Conservation (phyloP, 2,888 invertebrate species). For the Chaitophorus viminalis region DNA sequence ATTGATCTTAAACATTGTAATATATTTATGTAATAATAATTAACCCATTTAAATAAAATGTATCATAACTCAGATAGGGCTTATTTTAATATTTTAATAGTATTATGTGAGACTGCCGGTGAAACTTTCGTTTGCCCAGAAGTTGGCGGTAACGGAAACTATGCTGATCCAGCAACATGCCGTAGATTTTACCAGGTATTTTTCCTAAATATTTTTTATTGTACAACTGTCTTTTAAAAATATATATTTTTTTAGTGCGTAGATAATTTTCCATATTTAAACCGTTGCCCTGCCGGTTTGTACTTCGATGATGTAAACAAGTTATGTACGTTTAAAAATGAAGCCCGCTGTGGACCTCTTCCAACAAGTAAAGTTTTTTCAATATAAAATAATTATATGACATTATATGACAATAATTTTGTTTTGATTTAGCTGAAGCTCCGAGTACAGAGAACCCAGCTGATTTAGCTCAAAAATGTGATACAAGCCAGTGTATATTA, state of each 20-base stretch:
- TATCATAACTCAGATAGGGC: neutral
- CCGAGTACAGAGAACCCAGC: constrained; percentile 83
- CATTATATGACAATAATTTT: constrained; percentile 25
- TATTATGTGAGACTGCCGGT: constrained; percentile 40
- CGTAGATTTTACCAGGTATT: constrained; percentile 88
- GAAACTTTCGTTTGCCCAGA: constrained; percentile 82
- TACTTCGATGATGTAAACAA: constrained; percentile 88
- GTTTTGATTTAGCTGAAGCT: constrained; percentile 75
- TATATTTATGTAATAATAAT: neutral
- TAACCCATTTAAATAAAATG: neutral
- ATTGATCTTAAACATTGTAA: neutral
- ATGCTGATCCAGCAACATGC: constrained; percentile 88
- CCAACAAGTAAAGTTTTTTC: constrained; percentile 76
- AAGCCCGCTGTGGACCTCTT: constrained; percentile 90
- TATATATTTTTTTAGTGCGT: constrained; percentile 79
- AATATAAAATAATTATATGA: neutral
- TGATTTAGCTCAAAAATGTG: constrained; percentile 84
- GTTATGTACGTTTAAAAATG: constrained; percentile 88
- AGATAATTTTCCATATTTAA: constrained; percentile 86
- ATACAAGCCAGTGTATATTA: constrained; percentile 78
- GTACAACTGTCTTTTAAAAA: neutral
- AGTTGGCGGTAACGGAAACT: constrained; percentile 85
- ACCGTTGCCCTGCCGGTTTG: constrained; percentile 88
- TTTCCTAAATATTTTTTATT: neutral
- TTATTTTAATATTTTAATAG: constrained; percentile 7